Evolutionary conservation across 2,797 vertebrate genomes (phyloP), one percentile per base, ranked within the genome.

Genomic region (Petrocephalus sullivani): DNA sequence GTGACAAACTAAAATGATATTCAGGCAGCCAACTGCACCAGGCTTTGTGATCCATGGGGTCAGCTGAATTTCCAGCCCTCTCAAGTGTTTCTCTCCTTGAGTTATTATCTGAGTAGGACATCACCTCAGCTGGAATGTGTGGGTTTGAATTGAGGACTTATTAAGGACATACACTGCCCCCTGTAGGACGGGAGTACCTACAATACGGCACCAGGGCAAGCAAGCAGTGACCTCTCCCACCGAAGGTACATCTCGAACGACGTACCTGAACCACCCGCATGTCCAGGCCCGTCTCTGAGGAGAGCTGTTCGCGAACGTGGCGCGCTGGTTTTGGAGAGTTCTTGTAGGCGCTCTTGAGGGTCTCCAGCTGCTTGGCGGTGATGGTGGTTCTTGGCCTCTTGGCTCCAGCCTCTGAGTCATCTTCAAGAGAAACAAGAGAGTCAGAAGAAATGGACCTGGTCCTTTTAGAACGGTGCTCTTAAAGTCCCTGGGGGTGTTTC

Each of bases 251-350:
- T 86, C 4, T 19, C 19, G 33, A 10, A 41, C 58, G 86, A 85
- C 57, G 4, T n/a, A 99, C 98, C 97, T 99, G 98, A 85, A 99
- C 98, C 0, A 99, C 98, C 91, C 98, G 95, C 98, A 99, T 99
- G 95, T 99, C 98, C 28, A 99, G 95, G 46, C 98, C 98, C 0
- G 98, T 99, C 94, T 99, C 98, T 0, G 98, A 99, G 21, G 98
- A 99, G 2, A 99, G 97, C 93, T 99, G 98, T 92, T 99, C 98
- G 85, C 98, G 93, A 91, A 99, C 98, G 0, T 99, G 98, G 54
- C 98, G 95, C 0, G 98, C 98, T 0, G 98, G 98, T 89, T 99
- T 99, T 0, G 98, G 98, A 0, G 98, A 99, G 93, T 98, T 99
- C 92, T 99, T 99, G 93, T 99, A 99, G 90, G 98, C 98, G 0